Conservation (phyloP, 2,888 invertebrate species). For the Danaus chrysippus region DNA sequence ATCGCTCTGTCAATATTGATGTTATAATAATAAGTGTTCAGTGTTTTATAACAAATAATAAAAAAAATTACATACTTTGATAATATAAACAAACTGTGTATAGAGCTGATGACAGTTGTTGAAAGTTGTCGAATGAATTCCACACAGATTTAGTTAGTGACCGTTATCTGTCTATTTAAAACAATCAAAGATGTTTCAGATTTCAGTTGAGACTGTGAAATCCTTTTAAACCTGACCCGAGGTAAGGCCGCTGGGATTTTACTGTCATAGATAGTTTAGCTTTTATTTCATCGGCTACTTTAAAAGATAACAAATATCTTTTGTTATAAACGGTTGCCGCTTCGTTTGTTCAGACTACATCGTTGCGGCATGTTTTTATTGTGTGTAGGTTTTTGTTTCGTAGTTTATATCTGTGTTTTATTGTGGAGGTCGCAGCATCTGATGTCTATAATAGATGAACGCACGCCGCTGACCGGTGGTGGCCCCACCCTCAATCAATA, state of each 20-base stretch:
- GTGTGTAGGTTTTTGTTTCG: no score
- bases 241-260: constrained; percentile 46
- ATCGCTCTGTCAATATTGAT: no score
- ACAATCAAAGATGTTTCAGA: constrained; percentile 47
- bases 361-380: no score
- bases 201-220: constrained; percentile 54
- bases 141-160: constrained; percentile 47
- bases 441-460: constrained; percentile 80
- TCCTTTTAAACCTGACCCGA: constrained; percentile 48
- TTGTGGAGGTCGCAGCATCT: constrained; percentile 56
- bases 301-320: constrained; percentile 10
- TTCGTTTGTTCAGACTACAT: not conserved
- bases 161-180: constrained; percentile 62
- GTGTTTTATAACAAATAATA: no score
- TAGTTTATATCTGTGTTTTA: not conserved
- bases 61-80: no score
- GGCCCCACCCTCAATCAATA: constrained; percentile 80
- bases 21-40: no score
- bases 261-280: constrained; percentile 32
- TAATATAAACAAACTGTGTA: not conserved
- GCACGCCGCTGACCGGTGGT: constrained; percentile 77
- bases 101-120: not conserved
- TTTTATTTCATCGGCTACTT: constrained; percentile 41
- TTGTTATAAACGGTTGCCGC: constrained; percentile 7
- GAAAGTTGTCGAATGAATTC: constrained; percentile 37